These are phyloP conservation scores for Chouioia cunea DNA, from an alignment of 2,888 invertebrate genomes.

Conservation along the genomic window DNA sequence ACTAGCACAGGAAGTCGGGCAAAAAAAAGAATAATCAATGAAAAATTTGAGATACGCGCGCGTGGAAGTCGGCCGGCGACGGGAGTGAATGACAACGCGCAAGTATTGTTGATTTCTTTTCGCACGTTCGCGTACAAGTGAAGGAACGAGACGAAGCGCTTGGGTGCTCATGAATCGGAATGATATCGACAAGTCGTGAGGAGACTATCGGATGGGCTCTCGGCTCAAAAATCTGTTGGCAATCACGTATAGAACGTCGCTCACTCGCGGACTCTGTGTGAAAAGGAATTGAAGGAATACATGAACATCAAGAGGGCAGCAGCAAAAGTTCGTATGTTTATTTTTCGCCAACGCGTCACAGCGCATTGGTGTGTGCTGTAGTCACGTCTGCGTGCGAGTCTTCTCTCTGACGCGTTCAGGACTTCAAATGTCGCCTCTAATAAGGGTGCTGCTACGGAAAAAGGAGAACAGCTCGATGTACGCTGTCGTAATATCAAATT, in stretches of 20 bases:
- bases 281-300: conserved; percentile 33
- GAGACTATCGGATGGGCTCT: conserved; percentile 31
- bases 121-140: conserved; percentile 2
- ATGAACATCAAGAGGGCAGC: conserved; percentile 28
- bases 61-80: conserved; percentile 3
- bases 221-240: conserved; percentile 42
- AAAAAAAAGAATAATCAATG: not conserved
- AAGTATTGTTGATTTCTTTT: conserved; percentile 37
- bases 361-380: not conserved
- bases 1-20: no score
- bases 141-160: not conserved
- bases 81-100: conserved; percentile 29
- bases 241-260: conserved; percentile 33
- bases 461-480: not conserved
- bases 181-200: conserved; percentile 46
- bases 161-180: conserved; percentile 42
- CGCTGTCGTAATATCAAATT: conserved; percentile 33
- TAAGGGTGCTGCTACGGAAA: conserved; percentile 14
- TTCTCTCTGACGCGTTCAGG: conserved; percentile 1
- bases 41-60: conserved; percentile 23
- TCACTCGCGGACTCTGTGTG: not conserved
- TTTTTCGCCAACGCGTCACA: conserved; percentile 20
- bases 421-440: conserved; percentile 33
- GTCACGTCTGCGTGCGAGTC: conserved; percentile 20
- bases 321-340: conserved; percentile 24